A percentile compares a stretch with the other conserved stretches of the same genome.
These are phyloP conservation scores for Apamea epomidion DNA, from an alignment of 2,888 invertebrate genomes.

Conservation along the genomic window DNA sequence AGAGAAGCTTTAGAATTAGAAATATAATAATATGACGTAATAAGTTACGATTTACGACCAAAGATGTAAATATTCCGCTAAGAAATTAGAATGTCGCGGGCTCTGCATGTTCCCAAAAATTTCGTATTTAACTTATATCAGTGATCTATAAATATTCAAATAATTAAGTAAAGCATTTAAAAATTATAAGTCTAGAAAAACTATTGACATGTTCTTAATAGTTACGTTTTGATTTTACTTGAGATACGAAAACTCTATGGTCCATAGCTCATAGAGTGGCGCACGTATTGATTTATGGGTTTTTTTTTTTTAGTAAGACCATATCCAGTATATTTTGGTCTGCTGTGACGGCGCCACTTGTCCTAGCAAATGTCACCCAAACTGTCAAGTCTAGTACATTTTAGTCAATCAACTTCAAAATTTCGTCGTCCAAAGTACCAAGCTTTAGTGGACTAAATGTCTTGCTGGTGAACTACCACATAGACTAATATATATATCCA, in stretches of 20 bases:
- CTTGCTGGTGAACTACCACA: background rate
- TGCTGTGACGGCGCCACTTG: background rate
- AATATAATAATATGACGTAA: background rate
- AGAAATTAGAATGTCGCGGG: background rate
- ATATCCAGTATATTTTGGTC: background rate
- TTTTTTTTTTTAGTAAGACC: background rate
- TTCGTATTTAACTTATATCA: background rate
- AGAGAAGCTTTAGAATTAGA: background rate
- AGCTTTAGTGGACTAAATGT: background rate
- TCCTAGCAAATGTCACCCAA: background rate
- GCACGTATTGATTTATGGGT: constrained; percentile 31
- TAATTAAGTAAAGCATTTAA: background rate
- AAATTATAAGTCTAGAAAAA: background rate
- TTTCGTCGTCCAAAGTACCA: background rate
- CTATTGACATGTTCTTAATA: background rate
- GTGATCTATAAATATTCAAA: background rate
- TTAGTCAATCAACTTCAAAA: background rate
- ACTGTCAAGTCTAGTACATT: constrained; percentile 14
- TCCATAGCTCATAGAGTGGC: constrained; percentile 4
- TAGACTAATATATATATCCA: background rate
- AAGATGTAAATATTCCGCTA: background rate
- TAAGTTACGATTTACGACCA: background rate
- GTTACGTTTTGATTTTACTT: background rate
- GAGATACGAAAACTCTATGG: constrained; percentile 2
- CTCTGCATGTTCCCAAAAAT: background rate